Base-by-base conservation (phyloP, 2,797 vertebrate species). In the Ispidina picta region DNA sequence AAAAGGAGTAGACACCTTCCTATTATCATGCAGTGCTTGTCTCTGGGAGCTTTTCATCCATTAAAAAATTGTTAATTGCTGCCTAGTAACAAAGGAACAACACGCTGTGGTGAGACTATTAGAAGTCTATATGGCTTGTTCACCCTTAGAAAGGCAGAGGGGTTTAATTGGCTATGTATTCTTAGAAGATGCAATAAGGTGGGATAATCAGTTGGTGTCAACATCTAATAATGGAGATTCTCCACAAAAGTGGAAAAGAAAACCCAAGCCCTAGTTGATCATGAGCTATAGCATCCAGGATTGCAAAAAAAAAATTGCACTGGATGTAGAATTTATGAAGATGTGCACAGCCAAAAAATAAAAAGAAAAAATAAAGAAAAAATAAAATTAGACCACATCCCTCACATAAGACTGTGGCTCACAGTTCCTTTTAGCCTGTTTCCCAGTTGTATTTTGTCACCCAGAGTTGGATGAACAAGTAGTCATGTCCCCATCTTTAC, bases 1-100 rank as follows among this genome's bases (percentile, higher is more conserved):
- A 93, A 88, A 92, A 96, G 14, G 14, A 81, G 52, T 60, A 94
- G 79, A 91, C 65, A 90, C 90, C 80, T 96, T 92, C 82, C 84
- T 91, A 89, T 96, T 78, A 94, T 76, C 83, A 77, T 77, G 66
- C 93, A 77, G 90, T 62, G 86, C 72, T 91, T 95, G 90, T 95
- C 94, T 96, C 73, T 64, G 62, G 62, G 75, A 90, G 94, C 86
- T 89, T 97, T 96, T 95, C 84, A 92, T 86, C 90, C 95, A 92
- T 95, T 95, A 95, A 95, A 96, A 96, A 95, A 83, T 88, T 89
- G 93, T 92, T 97, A 97, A 97, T 97, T 97, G 96, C 93, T 96
- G 82, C 94, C 93, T 96, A 88, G 76, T 94, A 96, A 97, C 93
- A 96, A 97, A 96, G 90, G 90, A 95, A 96, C 93, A 92, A 58